These are phyloP conservation scores for Eilema sororculum DNA, from an alignment of 2,888 invertebrate species.

Conservation along the genomic window DNA sequence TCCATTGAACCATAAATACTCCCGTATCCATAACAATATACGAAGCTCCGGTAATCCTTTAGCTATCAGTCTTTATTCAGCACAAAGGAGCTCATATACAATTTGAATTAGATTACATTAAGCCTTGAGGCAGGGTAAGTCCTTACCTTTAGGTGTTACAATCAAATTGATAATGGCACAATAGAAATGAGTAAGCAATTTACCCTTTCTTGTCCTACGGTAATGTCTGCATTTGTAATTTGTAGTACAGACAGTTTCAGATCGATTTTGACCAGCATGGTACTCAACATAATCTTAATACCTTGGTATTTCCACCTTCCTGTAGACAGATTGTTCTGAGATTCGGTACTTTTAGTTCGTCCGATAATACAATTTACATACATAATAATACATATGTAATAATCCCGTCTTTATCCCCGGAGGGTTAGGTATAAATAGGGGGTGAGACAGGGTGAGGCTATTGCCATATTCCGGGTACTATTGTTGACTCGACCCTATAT, in stretches of 20 bases:
- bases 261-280: no score
- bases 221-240: neutral
- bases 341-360: no score
- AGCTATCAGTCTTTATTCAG: slow-evolving; percentile 7
- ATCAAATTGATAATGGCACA: slow-evolving; percentile 5
- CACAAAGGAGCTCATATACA: slow-evolving; percentile 10
- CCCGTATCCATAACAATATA: neutral
- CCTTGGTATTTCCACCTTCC: no score
- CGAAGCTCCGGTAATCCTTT: slow-evolving; percentile 4
- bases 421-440: no score
- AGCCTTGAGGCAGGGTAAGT: neutral
- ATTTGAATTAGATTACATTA: slow-evolving; percentile 12
- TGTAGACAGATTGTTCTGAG: no score
- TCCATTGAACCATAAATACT: neutral
- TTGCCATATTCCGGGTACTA: no score
- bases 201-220: neutral
- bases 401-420: no score
- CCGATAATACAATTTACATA: no score
- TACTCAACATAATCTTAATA: no score
- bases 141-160: slow-evolving; percentile 2
- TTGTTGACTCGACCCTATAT: no score
- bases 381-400: no score
- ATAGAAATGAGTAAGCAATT: slow-evolving; percentile 2
- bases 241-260: neutral
- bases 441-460: no score